phyloP scores from a whole-genome alignment of 2,113 vertebrate genomes.

The Prionailurus bengalensis region DNA sequence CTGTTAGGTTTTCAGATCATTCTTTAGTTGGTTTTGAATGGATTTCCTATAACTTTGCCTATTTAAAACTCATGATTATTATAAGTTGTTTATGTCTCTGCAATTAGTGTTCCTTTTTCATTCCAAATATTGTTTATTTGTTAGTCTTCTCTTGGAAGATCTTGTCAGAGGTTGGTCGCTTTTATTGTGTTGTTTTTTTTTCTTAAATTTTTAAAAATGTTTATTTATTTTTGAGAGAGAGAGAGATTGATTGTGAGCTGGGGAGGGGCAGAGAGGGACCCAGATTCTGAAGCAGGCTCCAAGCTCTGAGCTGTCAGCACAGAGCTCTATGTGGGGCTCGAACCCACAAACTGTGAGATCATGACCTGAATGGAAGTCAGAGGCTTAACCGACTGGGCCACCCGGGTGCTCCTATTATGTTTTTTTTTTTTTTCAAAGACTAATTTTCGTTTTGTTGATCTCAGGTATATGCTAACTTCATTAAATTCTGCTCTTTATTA shows the following conservation, averaged over 20 bases:
- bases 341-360: no score
- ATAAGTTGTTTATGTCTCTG: neutral
- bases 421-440: constrained; percentile 42
- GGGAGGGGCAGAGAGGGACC: no score
- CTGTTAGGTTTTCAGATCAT: constrained; percentile 11
- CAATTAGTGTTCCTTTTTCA: neutral
- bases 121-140: constrained; percentile 34
- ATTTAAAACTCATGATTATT: constrained; percentile 8
- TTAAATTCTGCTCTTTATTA: neutral
- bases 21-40: neutral
- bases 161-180: neutral
- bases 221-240: no score
- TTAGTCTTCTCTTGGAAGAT: constrained; percentile 5
- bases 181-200: neutral
- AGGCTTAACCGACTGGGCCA: no score
- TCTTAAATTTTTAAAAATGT: no score
- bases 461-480: neutral
- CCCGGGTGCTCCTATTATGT: no score
- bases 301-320: no score
- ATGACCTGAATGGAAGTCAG: no score
- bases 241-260: no score
- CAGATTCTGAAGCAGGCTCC: no score
- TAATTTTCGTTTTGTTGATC: constrained; percentile 3
- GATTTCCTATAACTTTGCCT: neutral
- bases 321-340: no score